phyloP scores from a whole-genome alignment of 2,888 invertebrate species.

The Subacronicta megacephala region DNA sequence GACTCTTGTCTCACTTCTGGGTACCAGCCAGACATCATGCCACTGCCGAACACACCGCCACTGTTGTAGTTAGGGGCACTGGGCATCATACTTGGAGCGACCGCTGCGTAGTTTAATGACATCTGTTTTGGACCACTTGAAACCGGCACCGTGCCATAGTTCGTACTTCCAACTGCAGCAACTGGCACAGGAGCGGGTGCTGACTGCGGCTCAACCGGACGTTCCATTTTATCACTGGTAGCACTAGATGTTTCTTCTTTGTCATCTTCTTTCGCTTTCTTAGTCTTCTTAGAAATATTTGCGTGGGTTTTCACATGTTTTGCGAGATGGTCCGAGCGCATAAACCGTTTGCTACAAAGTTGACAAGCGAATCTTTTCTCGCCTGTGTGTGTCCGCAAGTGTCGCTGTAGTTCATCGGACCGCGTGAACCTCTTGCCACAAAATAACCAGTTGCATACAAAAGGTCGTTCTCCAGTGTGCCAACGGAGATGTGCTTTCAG shows the following conservation, averaged over 20 bases:
- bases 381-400: conserved; percentile 96
- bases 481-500: conserved; percentile 97
- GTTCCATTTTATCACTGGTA: conserved; percentile 65
- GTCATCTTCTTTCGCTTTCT: conserved; percentile 78
- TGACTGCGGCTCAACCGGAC: conserved; percentile 34
- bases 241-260: conserved; percentile 77
- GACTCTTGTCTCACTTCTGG: conserved; percentile 79
- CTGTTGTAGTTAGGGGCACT: conserved; percentile 69
- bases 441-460: conserved; percentile 96
- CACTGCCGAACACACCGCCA: conserved; percentile 69
- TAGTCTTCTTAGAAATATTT: conserved; percentile 89
- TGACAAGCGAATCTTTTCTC: conserved; percentile 96
- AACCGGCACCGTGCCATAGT: conserved; percentile 76
- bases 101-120: conserved; percentile 75
- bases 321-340: conserved; percentile 97
- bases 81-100: conserved; percentile 69
- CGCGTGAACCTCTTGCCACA: conserved; percentile 97
- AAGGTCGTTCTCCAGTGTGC: conserved; percentile 98
- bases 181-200: conserved; percentile 47
- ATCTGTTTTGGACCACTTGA: conserved; percentile 67
- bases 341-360: conserved; percentile 96
- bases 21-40: conserved; percentile 77
- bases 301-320: conserved; percentile 97
- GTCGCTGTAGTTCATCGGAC: conserved; percentile 97
- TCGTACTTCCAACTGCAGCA: conserved; percentile 70